These are phyloP conservation scores for Danionella dracula DNA, from an alignment of 2,797 vertebrate species.

Conservation along the genomic window DNA sequence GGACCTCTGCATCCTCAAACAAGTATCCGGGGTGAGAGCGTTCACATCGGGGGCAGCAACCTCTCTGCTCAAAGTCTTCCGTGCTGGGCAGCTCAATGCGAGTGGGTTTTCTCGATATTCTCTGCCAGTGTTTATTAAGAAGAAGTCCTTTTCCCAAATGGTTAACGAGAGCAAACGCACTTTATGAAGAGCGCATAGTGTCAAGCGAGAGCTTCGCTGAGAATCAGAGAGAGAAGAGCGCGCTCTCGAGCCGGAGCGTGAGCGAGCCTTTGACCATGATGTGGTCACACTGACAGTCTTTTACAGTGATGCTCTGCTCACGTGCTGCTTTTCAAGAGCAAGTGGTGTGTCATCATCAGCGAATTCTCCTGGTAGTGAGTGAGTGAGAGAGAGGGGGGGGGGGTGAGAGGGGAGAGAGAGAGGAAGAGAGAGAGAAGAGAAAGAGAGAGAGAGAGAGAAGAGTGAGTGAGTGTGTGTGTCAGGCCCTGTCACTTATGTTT, in stretches of 20 bases:
- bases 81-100: constrained; percentile 48
- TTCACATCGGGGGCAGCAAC: constrained; percentile 54
- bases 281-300: constrained; percentile 50
- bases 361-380: background rate
- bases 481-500: too few relatives aligned
- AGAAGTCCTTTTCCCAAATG: background rate
- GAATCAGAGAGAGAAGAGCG: constrained; percentile 41
- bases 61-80: constrained; percentile 46
- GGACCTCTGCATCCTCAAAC: constrained; percentile 89
- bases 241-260: constrained; percentile 35
- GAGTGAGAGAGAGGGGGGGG: background rate
- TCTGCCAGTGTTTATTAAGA: background rate
- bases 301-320: constrained; percentile 38
- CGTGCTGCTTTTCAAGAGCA: constrained; percentile 50
- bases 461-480: too few relatives aligned
- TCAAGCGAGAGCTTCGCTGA: constrained; percentile 3
- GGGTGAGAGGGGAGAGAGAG: background rate
- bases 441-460: too few relatives aligned
- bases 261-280: constrained; percentile 50
- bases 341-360: constrained; percentile 16
- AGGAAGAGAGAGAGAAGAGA: background rate
- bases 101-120: constrained; percentile 58
- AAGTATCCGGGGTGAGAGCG: constrained; percentile 52
- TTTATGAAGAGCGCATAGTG: constrained; percentile 19
- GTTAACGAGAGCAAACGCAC: background rate